Conservation (phyloP, 37 sponge, comb jelly and placozoan species). For the Theonella swinhoei region DNA sequence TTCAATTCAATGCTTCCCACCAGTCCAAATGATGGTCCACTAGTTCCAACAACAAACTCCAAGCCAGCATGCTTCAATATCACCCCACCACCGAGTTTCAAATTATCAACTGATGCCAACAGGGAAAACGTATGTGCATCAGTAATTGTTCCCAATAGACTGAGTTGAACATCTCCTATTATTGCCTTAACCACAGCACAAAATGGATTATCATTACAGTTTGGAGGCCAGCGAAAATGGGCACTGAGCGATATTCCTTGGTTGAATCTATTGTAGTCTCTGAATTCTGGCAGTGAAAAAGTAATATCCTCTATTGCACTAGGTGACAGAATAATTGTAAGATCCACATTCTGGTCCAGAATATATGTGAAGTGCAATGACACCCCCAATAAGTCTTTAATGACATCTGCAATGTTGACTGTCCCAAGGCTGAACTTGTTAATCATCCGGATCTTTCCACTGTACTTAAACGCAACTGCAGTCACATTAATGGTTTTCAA, state of each 20-base stretch:
- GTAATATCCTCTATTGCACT: neutral
- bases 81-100: conserved; percentile 10
- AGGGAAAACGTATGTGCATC: neutral
- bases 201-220: conserved; percentile 18
- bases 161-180: conserved; percentile 18
- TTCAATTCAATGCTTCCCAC: conserved; percentile 2
- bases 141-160: conserved; percentile 1
- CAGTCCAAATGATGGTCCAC: conserved; percentile 1
- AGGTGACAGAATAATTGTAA: neutral
- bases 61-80: conserved; percentile 10
- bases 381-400: neutral
- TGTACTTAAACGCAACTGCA: neutral
- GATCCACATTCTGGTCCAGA: neutral
- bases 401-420: neutral
- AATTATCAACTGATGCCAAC: neutral
- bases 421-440: neutral
- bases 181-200: conserved; percentile 14
- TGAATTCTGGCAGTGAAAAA: neutral
- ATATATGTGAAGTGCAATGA: neutral
- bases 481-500: neutral
- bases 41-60: conserved; percentile 1
- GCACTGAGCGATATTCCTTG: conserved; percentile 4
- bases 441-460: neutral
- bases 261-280: neutral
- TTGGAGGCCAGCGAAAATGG: neutral